Base-by-base conservation (phyloP, 2,888 invertebrate genomes). In the Drosophila multiciliata region DNA sequence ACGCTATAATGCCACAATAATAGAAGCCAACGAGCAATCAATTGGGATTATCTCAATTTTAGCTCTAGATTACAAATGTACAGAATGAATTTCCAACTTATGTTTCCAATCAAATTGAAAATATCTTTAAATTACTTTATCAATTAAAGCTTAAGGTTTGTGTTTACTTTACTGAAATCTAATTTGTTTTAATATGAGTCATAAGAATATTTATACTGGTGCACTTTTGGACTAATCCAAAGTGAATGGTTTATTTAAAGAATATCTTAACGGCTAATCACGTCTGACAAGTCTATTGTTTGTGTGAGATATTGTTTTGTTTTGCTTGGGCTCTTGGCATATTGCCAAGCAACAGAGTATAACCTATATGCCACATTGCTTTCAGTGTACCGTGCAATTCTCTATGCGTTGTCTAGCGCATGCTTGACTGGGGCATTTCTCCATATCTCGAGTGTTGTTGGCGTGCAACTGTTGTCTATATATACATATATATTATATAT, bases 361-460 rank as follows among this genome's bases (percentile, higher is more conserved):
- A 61, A 62, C 38, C 36, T 4, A 80, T 62, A 40, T 75, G 45
- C 75, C 20, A 20, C 23, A 6, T 7, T 8, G 15, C 23, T 35
- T 33, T 35, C 1, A 6, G 9, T 26, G 72, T 80, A 77, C 67
- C 45, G 76, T 45, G 53, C 65, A 61, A 32, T 42, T 54, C 50
- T 49, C 50, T 68, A 71, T 80, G 73, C 61, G 65, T 76, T 82
- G 80, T 81, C 66, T 81, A 73, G 66, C 52, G 66, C 59, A 81
- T 72, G 81, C 80, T 83, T 81, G 74, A 81, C 55, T 83, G 83
- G 80, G 78, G 59, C 83, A 89, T 83, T 84, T 84, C 89, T 84
- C 84, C 84, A 84, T 78, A 73, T 60, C 49, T 48, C 49, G 40
- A 55, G 58, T 64, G 74, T 53, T 66, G 52, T 77, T 67, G 75